These are phyloP conservation scores for Noctilio leporinus DNA, from an alignment of 2,113 vertebrate species.

Conservation along the genomic window DNA sequence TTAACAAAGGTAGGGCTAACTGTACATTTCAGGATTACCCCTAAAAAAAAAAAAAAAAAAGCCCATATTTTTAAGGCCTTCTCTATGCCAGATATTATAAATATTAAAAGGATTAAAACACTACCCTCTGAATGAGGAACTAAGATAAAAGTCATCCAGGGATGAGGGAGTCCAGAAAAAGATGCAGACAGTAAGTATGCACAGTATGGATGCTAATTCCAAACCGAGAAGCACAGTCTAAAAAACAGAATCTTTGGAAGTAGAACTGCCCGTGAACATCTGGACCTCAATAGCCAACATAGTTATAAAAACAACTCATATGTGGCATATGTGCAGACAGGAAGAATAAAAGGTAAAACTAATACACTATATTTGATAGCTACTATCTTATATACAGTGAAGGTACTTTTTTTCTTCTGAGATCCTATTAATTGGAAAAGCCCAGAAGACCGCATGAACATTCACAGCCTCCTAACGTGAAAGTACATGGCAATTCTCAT, in stretches of 20 bases:
- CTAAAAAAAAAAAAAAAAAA: not conserved
- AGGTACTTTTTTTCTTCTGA: not conserved
- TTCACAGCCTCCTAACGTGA: not conserved
- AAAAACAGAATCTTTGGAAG: not conserved
- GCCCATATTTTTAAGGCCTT: not conserved
- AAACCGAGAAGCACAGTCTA: not conserved
- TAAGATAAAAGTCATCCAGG: not conserved
- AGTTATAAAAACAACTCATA: not conserved
- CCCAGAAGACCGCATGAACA: not conserved
- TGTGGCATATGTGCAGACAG: too few species aligned
- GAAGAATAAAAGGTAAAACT: not conserved
- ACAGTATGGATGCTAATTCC: not conserved
- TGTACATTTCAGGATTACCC: not conserved
- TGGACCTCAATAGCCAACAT: not conserved
- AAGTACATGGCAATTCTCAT: not conserved
- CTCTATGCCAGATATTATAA: not conserved
- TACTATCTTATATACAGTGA: not conserved
- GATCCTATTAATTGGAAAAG: not conserved
- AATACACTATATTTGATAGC: not conserved
- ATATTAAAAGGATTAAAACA: not conserved
- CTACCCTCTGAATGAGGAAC: not conserved
- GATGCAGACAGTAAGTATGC: not conserved
- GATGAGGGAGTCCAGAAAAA: not conserved
- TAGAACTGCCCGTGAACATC: not conserved
- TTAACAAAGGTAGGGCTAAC: not conserved